Conservation (phyloP, 2,888 invertebrate genomes). For the Sphinx pinastri region DNA sequence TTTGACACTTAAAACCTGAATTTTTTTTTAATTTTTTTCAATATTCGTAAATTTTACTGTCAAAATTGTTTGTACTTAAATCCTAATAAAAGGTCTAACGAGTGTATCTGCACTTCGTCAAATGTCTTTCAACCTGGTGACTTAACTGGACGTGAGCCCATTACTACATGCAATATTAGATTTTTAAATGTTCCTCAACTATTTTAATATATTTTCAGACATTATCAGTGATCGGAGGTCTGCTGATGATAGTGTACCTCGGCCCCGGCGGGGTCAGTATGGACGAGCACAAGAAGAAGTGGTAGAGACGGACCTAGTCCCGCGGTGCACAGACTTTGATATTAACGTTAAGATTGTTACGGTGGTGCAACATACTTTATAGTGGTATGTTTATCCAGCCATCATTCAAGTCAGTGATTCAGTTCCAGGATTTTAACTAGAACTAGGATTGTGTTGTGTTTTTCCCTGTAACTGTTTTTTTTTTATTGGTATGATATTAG, state of each 20-base stretch:
- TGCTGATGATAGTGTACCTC: slow-evolving; percentile 98
- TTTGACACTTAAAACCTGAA: too few relatives aligned
- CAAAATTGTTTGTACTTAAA: too few relatives aligned
- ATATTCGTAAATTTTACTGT: too few relatives aligned
- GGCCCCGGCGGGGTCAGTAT: slow-evolving; percentile 99
- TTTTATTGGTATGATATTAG: too few relatives aligned
- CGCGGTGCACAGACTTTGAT: slow-evolving; percentile 47
- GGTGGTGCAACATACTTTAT: slow-evolving; percentile 39
- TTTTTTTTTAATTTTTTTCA: too few relatives aligned
- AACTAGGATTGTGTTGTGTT: too few relatives aligned
- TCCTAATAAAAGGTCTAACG: too few relatives aligned
- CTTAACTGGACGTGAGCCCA: too few relatives aligned
- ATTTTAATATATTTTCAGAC: slow-evolving; percentile 88
- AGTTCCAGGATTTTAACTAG: not conserved
- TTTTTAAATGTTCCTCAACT: not conserved
- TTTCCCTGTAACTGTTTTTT: too few relatives aligned
- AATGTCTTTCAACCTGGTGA: too few relatives aligned
- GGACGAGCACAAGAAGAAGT: slow-evolving; percentile 99
- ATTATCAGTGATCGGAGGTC: slow-evolving; percentile 98
- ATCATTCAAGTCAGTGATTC: not conserved
- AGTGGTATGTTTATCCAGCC: not conserved
- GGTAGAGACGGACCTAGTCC: slow-evolving; percentile 84
- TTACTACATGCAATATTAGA: too few relatives aligned
- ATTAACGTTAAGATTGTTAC: slow-evolving; percentile 49
- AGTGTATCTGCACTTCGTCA: too few relatives aligned